Evolutionary conservation across 2,113 vertebrate genomes (phyloP).

Genomic region (Hydrolagus affinis): DNA sequence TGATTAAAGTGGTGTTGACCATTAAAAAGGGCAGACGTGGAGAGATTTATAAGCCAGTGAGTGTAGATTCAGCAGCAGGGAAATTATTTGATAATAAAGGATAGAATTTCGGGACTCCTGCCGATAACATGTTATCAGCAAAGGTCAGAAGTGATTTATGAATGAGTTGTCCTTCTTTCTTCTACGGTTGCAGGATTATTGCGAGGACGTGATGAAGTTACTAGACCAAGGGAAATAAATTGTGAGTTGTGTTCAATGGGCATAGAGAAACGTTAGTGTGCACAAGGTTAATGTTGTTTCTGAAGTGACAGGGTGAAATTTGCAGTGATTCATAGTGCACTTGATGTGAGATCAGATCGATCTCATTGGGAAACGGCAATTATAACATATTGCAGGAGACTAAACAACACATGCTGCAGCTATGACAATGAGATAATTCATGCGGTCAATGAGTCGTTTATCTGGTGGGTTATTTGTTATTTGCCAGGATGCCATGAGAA

Average conservation of each 20-base stretch:
- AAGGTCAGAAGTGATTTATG: not conserved
- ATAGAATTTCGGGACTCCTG: too few relatives aligned
- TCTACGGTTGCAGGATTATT: not conserved
- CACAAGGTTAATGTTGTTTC: not conserved
- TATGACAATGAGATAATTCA: too few relatives aligned
- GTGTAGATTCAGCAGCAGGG: too few relatives aligned
- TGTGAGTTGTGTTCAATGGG: not conserved
- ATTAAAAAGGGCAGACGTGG: not conserved
- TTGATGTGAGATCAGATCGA: too few relatives aligned
- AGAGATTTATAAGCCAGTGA: not conserved
- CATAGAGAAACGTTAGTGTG: not conserved
- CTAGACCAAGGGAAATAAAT: not conserved
- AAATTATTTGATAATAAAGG: not conserved
- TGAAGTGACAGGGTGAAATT: too few relatives aligned
- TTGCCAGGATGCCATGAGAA: too few relatives aligned
- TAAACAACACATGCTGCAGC: too few relatives aligned
- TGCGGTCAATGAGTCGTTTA: too few relatives aligned
- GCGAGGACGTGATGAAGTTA: not conserved
- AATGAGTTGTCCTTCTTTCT: not conserved
- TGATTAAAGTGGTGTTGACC: not conserved
- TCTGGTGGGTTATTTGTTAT: too few relatives aligned
- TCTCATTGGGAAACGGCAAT: too few relatives aligned
- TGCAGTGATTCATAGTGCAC: too few relatives aligned
- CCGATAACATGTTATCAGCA: not conserved
- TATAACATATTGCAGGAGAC: too few relatives aligned